Percentiles rank a stretch among this genome's conserved stretches.
Conservation (phyloP, 2,797 vertebrate genomes). For the Ateles fusciceps region DNA sequence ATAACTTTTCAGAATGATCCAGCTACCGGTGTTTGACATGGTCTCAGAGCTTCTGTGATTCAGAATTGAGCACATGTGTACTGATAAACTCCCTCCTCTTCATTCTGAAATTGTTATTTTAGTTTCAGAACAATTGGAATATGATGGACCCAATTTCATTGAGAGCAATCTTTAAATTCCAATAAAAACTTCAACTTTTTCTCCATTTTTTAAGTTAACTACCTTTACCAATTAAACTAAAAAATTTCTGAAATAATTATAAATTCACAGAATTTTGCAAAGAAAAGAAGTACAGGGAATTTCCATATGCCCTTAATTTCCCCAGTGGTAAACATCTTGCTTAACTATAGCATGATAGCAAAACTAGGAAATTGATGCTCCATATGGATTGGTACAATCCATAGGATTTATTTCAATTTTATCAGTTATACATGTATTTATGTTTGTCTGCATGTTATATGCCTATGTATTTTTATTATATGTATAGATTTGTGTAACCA, state of each 20-base stretch:
- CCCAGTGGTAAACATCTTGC: background rate
- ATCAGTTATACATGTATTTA: background rate
- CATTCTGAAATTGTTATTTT: background rate
- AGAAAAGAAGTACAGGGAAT: background rate
- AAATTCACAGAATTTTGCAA: background rate
- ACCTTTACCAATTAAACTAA: background rate
- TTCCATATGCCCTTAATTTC: background rate
- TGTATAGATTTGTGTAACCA: background rate
- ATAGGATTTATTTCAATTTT: background rate
- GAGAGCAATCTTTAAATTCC: conserved; percentile 35
- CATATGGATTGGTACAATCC: background rate
- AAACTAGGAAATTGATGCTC: background rate
- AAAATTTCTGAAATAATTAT: conserved; percentile 6
- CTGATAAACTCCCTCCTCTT: background rate
- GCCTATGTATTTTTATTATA: background rate
- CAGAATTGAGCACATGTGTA: background rate
- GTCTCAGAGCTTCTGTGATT: background rate
- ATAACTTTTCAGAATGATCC: background rate
- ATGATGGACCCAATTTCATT: background rate
- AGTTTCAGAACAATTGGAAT: background rate
- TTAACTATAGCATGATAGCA: background rate
- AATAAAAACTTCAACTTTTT: background rate
- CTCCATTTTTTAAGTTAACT: background rate
- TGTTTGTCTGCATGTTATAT: background rate
- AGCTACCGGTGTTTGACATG: background rate